Percentiles rank a stretch among this genome's conserved stretches.
Evolutionary conservation across 1,140 invertebrate species (phyloP).

Genomic region (Zaprionus ghesquierei): DNA sequence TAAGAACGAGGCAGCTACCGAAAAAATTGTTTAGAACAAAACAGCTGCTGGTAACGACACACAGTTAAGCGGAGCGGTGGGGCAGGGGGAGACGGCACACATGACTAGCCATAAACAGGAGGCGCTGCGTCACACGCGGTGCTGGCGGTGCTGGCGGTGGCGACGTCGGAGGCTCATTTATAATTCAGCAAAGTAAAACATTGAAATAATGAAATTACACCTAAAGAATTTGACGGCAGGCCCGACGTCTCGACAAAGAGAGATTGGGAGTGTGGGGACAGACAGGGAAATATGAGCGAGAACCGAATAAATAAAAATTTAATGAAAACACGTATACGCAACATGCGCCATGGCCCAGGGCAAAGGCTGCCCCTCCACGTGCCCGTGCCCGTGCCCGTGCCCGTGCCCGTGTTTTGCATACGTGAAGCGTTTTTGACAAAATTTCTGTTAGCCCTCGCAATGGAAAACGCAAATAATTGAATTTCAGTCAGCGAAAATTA

Average conservation of each 20-base stretch:
- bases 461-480: conserved; percentile 69
- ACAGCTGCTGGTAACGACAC: conserved; percentile 56
- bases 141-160: too few relatives aligned
- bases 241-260: conserved; percentile 10
- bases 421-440: conserved; percentile 59
- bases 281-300: conserved; percentile 53
- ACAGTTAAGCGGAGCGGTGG: not conserved
- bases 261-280: not conserved
- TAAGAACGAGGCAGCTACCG: conserved; percentile 7
- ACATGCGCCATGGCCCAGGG: conserved; percentile 30
- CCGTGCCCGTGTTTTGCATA: conserved; percentile 31
- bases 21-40: conserved; percentile 42
- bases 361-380: not conserved
- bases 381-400: not conserved
- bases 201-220: conserved; percentile 80
- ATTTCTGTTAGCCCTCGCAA: conserved; percentile 43
- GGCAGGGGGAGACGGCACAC: conserved; percentile 21
- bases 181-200: conserved; percentile 79
- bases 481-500: conserved; percentile 70
- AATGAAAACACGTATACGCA: conserved; percentile 77
- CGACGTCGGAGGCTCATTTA: conserved; percentile 53
- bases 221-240: conserved; percentile 64
- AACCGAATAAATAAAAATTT: conserved; percentile 75
- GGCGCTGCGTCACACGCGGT: conserved; percentile 41
- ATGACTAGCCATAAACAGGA: conserved; percentile 69